These are phyloP conservation scores for Macroramphosus scolopax DNA, from an alignment of 2,797 vertebrate species.

Conservation along the genomic window DNA sequence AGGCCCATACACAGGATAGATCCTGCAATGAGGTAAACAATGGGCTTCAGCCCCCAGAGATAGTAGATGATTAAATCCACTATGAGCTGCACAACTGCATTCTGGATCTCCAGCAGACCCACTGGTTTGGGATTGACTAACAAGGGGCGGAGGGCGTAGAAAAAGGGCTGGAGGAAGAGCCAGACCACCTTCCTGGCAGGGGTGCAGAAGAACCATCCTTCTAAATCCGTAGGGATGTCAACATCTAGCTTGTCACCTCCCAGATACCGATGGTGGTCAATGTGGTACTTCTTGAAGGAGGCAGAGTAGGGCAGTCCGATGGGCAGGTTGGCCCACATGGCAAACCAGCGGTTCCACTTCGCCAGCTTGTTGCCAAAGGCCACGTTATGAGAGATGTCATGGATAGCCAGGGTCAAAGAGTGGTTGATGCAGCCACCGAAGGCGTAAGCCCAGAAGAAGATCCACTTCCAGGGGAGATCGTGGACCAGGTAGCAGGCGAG, in stretches of 20 bases:
- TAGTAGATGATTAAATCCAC: constrained; percentile 79
- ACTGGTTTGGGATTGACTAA: constrained; percentile 90
- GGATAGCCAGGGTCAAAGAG: constrained; percentile 93
- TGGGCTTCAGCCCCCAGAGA: constrained; percentile 88
- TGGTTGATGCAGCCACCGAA: constrained; percentile 97
- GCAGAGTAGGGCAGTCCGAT: constrained; percentile 91
- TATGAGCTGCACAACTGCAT: constrained; percentile 82
- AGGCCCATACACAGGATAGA: constrained; percentile 89
- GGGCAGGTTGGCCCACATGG: constrained; percentile 94
- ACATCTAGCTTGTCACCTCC: constrained; percentile 90
- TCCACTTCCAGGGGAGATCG: constrained; percentile 91
- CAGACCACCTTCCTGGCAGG: constrained; percentile 90
- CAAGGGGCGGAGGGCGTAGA: constrained; percentile 88
- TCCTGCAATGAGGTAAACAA: constrained; percentile 91
- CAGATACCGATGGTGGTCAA: constrained; percentile 96
- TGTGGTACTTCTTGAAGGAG: constrained; percentile 97
- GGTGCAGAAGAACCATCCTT: constrained; percentile 96
- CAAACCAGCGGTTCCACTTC: constrained; percentile 92
- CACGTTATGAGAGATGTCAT: constrained; percentile 96
- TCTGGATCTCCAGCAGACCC: constrained; percentile 86
- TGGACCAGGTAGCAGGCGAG: constrained; percentile 87
- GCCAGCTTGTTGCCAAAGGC: constrained; percentile 89
- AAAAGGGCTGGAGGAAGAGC: constrained; percentile 89
- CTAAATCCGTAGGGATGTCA: constrained; percentile 89
- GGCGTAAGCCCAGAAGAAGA: constrained; percentile 92